These are phyloP conservation scores for Phainopepla nitens DNA, from an alignment of 2,113 vertebrate genomes.

Conservation along the genomic window DNA sequence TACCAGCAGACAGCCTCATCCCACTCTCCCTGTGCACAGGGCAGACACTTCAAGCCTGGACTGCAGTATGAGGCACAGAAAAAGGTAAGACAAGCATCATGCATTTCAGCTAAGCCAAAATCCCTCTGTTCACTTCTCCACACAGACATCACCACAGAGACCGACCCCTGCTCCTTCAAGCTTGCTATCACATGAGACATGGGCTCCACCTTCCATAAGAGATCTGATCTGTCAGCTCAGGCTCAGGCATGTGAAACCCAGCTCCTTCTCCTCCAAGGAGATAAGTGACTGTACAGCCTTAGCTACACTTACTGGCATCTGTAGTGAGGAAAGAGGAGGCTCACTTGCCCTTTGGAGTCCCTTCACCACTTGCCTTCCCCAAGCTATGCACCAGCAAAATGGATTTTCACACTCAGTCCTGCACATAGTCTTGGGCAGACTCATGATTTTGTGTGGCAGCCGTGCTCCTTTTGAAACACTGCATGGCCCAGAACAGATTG, in stretches of 20 bases:
- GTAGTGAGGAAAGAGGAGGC: not conserved
- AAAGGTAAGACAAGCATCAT: not conserved
- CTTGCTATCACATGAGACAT: not conserved
- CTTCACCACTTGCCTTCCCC: not conserved
- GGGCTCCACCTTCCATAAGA: not conserved
- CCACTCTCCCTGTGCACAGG: not conserved
- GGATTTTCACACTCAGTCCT: not conserved
- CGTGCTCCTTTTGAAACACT: fast-evolving
- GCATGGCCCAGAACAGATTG: not conserved
- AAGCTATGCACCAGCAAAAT: not conserved
- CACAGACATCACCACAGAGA: not conserved
- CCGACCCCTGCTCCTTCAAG: not conserved
- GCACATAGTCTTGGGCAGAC: not conserved
- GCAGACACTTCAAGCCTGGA: not conserved
- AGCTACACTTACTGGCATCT: not conserved
- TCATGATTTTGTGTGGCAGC: not conserved
- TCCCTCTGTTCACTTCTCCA: not conserved
- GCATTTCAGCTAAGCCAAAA: not conserved
- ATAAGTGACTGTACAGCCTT: not conserved
- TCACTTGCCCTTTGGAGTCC: not conserved
- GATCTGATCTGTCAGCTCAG: not conserved
- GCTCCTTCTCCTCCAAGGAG: not conserved
- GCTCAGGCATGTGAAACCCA: not conserved
- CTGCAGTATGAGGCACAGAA: not conserved
- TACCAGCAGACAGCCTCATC: not conserved